Conservation (phyloP, 2,888 invertebrate genomes). For the Xylota sylvarum region DNA sequence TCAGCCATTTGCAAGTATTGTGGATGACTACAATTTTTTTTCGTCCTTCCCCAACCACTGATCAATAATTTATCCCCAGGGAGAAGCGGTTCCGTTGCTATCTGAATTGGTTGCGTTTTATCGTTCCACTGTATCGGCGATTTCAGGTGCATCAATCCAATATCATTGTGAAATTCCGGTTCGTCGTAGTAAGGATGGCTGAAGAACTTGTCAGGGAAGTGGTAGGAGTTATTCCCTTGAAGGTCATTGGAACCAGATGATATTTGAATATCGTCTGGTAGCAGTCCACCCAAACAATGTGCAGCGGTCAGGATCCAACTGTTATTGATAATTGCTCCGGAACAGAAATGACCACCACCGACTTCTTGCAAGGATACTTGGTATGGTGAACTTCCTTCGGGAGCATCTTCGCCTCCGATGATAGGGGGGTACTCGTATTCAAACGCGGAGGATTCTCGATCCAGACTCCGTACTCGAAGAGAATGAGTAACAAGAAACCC, state of each 20-base stretch:
- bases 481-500: slow-evolving; percentile 27
- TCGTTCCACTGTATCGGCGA: slow-evolving; percentile 86
- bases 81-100: slow-evolving; percentile 86
- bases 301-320: slow-evolving; percentile 83
- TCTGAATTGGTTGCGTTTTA: slow-evolving; percentile 86
- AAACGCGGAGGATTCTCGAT: background rate
- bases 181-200: slow-evolving; percentile 82
- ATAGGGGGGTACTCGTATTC: slow-evolving; percentile 78
- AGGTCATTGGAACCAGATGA: slow-evolving; percentile 83
- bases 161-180: slow-evolving; percentile 87
- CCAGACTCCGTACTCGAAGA: slow-evolving; percentile 22
- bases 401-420: slow-evolving; percentile 80
- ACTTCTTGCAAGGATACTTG: slow-evolving; percentile 82
- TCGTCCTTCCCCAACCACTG: slow-evolving; percentile 88
- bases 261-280: slow-evolving; percentile 79
- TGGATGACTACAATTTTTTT: slow-evolving; percentile 84
- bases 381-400: slow-evolving; percentile 80
- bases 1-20: slow-evolving; percentile 86
- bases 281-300: slow-evolving; percentile 82
- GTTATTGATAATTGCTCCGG: slow-evolving; percentile 82
- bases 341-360: slow-evolving; percentile 83
- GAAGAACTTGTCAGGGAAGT: slow-evolving; percentile 80
- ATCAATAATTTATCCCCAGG: slow-evolving; percentile 85
- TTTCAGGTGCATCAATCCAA: slow-evolving; percentile 88
- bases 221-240: slow-evolving; percentile 79